A percentile compares a stretch with the other conserved stretches of the same genome.
These are phyloP conservation scores for Lanistes nyassanus DNA, from an alignment of 1,140 invertebrate genomes.

Conservation along the genomic window DNA sequence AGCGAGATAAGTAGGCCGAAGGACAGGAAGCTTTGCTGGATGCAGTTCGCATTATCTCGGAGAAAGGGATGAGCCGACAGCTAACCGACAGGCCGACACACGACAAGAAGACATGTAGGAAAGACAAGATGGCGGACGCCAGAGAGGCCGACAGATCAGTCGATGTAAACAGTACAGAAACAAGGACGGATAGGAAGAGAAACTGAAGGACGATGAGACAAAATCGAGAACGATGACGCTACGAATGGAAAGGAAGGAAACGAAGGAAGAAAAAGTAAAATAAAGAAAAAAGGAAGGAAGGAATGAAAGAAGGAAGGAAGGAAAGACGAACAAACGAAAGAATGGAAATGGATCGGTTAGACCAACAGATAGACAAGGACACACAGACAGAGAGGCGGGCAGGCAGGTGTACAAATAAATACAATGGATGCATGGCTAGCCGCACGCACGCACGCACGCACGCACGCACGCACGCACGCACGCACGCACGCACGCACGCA, in stretches of 20 bases:
- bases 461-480: not conserved
- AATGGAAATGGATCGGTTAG: not conserved
- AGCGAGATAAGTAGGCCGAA: not conserved
- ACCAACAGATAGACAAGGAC: constrained; percentile 11
- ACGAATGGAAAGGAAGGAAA: not conserved
- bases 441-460: not conserved
- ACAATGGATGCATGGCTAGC: not conserved
- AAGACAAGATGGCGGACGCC: no score
- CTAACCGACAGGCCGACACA: not conserved
- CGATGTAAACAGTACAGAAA: not conserved
- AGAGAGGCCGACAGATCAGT: not conserved
- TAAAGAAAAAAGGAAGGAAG: not conserved
- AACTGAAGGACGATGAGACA: not conserved
- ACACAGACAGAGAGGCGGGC: constrained; percentile 5
- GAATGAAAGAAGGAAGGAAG: constrained; percentile 3
- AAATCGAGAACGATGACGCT: not conserved
- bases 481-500: constrained; percentile 12
- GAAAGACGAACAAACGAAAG: not conserved
- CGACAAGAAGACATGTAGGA: not conserved
- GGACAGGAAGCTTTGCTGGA: not conserved
- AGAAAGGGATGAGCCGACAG: not conserved
- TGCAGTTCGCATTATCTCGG: not conserved
- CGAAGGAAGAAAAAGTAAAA: not conserved
- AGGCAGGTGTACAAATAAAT: not conserved
- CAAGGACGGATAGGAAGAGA: not conserved